A percentile compares a stretch with the other conserved stretches of the same genome.
phyloP scores from a whole-genome alignment of 2,113 vertebrate genomes.

The Todiramphus saurophagus region DNA sequence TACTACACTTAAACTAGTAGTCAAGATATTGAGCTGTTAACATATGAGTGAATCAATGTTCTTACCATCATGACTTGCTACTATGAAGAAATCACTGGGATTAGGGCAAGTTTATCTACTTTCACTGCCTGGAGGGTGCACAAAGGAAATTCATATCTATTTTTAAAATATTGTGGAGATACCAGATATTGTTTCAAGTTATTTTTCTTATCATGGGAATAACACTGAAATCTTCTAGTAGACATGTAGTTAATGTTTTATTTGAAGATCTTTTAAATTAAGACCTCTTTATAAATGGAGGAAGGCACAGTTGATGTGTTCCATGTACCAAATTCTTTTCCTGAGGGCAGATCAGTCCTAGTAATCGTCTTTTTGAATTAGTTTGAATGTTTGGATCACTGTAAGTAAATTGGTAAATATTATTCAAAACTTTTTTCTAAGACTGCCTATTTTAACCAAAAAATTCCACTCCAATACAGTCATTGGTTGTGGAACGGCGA shows the following conservation, averaged over 20 bases:
- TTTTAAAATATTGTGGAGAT: neutral
- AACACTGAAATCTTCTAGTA: neutral
- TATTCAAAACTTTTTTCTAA: neutral
- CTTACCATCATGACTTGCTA: neutral
- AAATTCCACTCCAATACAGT: neutral
- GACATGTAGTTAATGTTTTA: fast-evolving
- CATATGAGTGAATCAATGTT: neutral
- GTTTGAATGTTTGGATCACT: neutral
- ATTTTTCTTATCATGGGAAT: neutral
- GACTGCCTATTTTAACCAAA: neutral
- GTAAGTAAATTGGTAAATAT: neutral
- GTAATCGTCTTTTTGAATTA: neutral
- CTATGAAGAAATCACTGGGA: fast-evolving
- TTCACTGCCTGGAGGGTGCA: neutral
- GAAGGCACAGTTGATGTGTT: neutral
- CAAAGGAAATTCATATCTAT: neutral
- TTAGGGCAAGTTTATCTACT: neutral
- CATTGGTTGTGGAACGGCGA: neutral
- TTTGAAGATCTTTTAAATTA: neutral
- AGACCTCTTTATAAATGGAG: neutral
- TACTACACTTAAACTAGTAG: neutral
- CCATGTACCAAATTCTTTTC: neutral
- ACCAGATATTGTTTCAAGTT: neutral
- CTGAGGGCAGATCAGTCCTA: neutral
- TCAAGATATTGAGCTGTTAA: neutral